Percentiles rank a stretch among this genome's conserved stretches.
phyloP scores from a whole-genome alignment of 2,888 invertebrate species.

The Himalopsyche tibetana region DNA sequence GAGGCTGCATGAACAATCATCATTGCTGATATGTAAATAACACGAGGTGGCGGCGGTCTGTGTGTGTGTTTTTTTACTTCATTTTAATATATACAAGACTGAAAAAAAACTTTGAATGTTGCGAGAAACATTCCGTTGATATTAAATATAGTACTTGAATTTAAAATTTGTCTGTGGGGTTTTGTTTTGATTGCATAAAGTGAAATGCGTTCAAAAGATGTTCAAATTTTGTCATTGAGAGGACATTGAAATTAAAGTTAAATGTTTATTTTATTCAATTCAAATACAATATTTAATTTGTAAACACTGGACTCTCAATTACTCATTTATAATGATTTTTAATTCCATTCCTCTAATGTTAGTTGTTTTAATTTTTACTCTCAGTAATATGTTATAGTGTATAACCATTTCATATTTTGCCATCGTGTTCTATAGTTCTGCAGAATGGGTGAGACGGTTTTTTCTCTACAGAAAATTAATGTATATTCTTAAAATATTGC shows the following conservation, averaged over 20 bases:
- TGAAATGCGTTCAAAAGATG: not conserved
- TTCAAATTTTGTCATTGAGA: not conserved
- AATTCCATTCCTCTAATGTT: not conserved
- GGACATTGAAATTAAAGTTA: not conserved
- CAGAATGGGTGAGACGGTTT: too few relatives aligned
- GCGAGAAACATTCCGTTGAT: constrained; percentile 20
- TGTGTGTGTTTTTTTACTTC: constrained; percentile 28
- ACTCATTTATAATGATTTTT: not conserved
- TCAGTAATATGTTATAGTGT: not conserved
- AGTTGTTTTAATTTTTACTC: not conserved
- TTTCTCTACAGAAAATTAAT: too few relatives aligned
- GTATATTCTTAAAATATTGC: too few relatives aligned
- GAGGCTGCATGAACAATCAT: not conserved
- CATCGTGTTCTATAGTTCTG: too few relatives aligned
- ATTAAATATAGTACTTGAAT: constrained; percentile 13
- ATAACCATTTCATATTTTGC: too few relatives aligned
- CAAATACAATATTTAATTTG: too few relatives aligned
- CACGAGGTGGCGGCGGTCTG: constrained; percentile 23
- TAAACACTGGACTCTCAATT: too few relatives aligned
- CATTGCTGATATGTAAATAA: constrained; percentile 21
- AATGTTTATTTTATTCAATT: too few relatives aligned
- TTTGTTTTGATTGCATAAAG: not conserved
- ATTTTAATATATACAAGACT: constrained; percentile 29
- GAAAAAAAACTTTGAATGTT: constrained; percentile 24
- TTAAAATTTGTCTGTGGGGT: not conserved